phyloP scores from a whole-genome alignment of 2,113 vertebrate species.

The Hyperopisus bebe region DNA sequence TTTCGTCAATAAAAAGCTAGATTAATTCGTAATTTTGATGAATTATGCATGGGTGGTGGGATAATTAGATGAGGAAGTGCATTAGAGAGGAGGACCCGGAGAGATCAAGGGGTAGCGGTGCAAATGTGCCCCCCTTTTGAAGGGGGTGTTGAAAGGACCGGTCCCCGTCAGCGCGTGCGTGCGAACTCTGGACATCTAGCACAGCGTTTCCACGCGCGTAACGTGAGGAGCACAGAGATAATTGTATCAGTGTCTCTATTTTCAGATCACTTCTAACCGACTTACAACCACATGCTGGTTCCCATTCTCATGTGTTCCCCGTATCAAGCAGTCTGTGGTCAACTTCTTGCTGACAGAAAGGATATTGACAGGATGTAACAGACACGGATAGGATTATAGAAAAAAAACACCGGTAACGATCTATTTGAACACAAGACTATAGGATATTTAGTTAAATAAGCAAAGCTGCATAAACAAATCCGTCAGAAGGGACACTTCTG shows the following conservation, averaged over 20 bases:
- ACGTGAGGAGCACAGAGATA: neutral
- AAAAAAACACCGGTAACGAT: conserved; percentile 3
- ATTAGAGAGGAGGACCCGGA: neutral
- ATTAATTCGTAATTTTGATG: neutral
- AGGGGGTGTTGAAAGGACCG: neutral
- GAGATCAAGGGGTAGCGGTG: neutral
- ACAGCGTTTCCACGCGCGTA: neutral
- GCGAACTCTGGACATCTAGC: neutral
- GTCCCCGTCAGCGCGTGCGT: neutral
- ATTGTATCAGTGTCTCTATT: conserved; percentile 1
- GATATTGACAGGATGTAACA: conserved; percentile 1
- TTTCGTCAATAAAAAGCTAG: neutral
- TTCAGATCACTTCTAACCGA: neutral
- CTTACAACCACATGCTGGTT: neutral
- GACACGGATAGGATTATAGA: neutral
- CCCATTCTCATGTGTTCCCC: neutral
- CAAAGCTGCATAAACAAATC: neutral
- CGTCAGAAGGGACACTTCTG: neutral
- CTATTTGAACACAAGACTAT: neutral
- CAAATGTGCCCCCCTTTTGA: neutral
- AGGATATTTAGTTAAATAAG: neutral
- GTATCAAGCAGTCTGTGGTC: neutral
- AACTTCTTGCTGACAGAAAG: neutral
- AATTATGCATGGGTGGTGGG: neutral
- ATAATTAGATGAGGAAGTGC: neutral